Conservation (phyloP, 2,113 vertebrate species). For the Corydoras sp. region DNA sequence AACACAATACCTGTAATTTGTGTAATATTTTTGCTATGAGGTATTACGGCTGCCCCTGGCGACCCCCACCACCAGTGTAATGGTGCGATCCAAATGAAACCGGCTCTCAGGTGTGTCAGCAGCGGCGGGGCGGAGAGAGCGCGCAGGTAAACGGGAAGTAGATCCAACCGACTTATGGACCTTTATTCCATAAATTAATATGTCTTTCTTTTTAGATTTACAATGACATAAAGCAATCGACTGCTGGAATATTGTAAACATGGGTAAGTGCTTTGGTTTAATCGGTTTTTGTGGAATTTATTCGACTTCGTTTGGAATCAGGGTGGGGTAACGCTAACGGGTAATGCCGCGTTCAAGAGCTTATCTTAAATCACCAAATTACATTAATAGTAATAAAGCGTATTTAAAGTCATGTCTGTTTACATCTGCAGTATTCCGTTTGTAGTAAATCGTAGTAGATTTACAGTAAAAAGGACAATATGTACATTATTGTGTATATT, state of each 20-base stretch:
- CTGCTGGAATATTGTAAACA: constrained; percentile 41
- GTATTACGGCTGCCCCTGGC: fast-evolving
- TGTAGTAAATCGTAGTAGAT: too few relatives aligned
- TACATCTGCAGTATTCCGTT: too few relatives aligned
- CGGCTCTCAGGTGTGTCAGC: background rate
- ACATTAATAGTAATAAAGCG: too few relatives aligned
- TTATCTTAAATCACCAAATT: background rate
- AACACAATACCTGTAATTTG: too few relatives aligned
- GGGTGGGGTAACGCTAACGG: background rate
- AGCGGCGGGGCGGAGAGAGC: constrained; percentile 1
- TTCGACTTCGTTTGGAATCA: too few relatives aligned
- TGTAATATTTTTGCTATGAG: too few relatives aligned
- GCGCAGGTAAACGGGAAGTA: background rate
- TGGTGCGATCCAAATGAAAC: background rate
- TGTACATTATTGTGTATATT: too few relatives aligned
- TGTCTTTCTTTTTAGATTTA: background rate
- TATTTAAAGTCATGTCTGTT: too few relatives aligned
- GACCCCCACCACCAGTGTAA: background rate
- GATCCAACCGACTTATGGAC: too few relatives aligned
- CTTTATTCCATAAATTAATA: background rate
- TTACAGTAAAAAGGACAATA: too few relatives aligned
- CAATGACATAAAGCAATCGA: constrained; percentile 27
- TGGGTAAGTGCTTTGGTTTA: constrained; percentile 49
- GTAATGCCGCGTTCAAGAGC: background rate
- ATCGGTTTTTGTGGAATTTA: background rate